Conservation (phyloP, 2,113 vertebrate species). For the Thomomys bottae region DNA sequence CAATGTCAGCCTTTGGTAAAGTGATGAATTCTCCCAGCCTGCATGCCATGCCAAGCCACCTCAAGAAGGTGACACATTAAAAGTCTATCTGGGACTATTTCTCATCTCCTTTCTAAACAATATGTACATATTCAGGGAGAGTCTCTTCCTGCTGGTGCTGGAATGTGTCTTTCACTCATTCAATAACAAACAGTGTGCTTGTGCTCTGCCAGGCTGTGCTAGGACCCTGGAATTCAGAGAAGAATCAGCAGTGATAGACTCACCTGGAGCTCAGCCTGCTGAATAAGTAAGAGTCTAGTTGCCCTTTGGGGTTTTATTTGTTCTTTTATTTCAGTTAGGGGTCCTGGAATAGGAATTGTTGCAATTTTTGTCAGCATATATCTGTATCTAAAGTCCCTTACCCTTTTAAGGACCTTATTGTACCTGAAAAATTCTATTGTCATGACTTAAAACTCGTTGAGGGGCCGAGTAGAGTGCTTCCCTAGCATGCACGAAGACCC, state of each 20-base stretch:
- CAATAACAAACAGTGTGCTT: slow-evolving; percentile 45
- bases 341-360: background rate
- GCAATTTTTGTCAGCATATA: background rate
- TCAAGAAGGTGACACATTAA: slow-evolving; percentile 57
- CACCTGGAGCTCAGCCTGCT: background rate
- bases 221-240: background rate
- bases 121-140: background rate
- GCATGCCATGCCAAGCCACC: background rate
- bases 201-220: background rate
- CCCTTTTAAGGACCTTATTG: background rate
- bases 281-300: background rate
- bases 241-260: background rate
- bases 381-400: background rate
- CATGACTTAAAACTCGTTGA: background rate
- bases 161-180: slow-evolving; percentile 44
- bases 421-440: background rate
- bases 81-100: slow-evolving; percentile 21
- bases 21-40: background rate
- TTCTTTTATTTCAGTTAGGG: slow-evolving; percentile 4
- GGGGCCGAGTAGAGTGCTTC: too few relatives aligned
- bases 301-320: slow-evolving; percentile 6
- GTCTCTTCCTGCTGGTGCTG: background rate
- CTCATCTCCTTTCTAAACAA: background rate
- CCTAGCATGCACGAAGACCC: too few relatives aligned
- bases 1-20: background rate